Base-by-base conservation (phyloP, 2,113 vertebrate species). In the Istiophorus platypterus region DNA sequence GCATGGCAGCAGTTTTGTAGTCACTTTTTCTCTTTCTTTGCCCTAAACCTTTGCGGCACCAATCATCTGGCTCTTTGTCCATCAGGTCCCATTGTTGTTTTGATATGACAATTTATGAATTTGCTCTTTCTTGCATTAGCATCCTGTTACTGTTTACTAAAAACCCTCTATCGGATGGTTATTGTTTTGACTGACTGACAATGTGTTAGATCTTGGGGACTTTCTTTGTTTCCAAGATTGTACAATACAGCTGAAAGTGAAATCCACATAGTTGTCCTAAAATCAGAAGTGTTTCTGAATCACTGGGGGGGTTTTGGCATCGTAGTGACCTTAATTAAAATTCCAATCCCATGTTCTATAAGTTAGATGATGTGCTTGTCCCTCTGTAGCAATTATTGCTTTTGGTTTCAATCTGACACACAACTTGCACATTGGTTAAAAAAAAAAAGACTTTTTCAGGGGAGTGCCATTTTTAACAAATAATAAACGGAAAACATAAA, bases 231-330 rank as follows among this genome's bases (percentile, higher is more conserved):
- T 34, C 17, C 66, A 1, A 54, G 13, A 52, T 58, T 39, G 34
- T 68, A 34, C 37, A 81, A 72, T 61, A 22, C 27, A 26, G 1
- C 5, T 56, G 8, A 12, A 63, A 22, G 49, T 75, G 54, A 78
- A 81, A 74, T 76, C 70, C 0, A 45, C 74, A 26, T 17, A 0
- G 0, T 85, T 90, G 73, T 73, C 15, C 11, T 10, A 20, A 85
- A 82, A 78, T 68, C 70, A 57, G 29, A 68, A 80, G 41, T 18
- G 7, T 27, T 41, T 12, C 7, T 47, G 26, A 63, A 22, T 57
- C 20, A 42, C 49, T 37, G 49, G 69, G n/a, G 37, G 7, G 71
- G 84, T 68, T 78, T 56, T 17, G 39, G 22, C 1, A 41, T 70
- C 7, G 2, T 31, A 7, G 42, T 18, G 45, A 20, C 3, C 8